Conservation (phyloP, 2,797 vertebrate species). For the Dipus sagitta region DNA sequence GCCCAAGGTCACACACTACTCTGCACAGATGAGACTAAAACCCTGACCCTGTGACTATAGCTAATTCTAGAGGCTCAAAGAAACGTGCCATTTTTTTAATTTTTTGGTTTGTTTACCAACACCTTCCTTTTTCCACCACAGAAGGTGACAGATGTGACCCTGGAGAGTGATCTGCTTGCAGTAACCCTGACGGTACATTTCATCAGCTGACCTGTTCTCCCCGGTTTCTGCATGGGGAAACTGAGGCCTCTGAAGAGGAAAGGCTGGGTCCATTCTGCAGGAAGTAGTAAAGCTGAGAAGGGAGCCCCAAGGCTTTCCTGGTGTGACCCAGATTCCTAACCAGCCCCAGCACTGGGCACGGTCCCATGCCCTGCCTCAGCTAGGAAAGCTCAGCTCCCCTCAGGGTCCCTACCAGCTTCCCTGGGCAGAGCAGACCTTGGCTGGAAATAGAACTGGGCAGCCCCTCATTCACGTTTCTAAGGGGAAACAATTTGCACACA, state of each 20-base stretch:
- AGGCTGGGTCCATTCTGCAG: background rate
- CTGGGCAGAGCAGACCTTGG: accelerated
- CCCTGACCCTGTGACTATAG: background rate
- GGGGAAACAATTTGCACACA: background rate
- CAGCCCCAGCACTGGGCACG: background rate
- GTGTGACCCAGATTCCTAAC: background rate
- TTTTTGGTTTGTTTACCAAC: background rate
- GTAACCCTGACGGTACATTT: no score
- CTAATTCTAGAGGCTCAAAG: background rate
- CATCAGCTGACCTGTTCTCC: background rate
- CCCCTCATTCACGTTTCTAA: background rate
- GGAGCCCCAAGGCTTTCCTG: background rate
- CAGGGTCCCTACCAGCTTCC: background rate
- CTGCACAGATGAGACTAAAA: background rate
- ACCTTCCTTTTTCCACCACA: background rate
- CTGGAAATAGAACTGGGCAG: background rate
- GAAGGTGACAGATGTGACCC: background rate
- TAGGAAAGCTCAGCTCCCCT: background rate
- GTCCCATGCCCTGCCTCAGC: no score
- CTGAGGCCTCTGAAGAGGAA: background rate
- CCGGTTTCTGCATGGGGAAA: background rate
- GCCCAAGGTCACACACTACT: background rate
- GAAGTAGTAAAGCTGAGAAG: background rate
- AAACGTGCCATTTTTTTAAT: background rate
- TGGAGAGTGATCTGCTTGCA: background rate